Evolutionary conservation across 2,113 vertebrate species (phyloP), one percentile per base, ranked within the genome.

Genomic region (Helogale parvula): DNA sequence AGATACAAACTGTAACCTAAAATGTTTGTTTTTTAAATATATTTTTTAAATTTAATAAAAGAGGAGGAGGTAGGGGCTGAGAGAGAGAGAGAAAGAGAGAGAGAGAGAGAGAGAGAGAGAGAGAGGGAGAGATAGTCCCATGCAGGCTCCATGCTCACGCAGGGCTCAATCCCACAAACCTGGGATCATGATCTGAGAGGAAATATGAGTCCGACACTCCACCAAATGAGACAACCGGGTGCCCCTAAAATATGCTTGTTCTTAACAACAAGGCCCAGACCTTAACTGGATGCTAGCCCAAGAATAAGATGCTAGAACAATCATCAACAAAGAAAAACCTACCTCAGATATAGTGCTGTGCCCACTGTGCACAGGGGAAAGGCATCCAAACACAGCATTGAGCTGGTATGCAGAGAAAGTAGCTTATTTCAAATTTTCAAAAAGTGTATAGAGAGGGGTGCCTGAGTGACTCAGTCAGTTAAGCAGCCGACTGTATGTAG

Each of bases 1-100:
- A 92, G 47, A 90, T 9, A 94, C 21, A 95, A 68, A 45, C 41
- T 83, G 0, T 92, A 85, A 81, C n/a, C 17, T 93, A 35, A n/a
- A 95, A 41, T n/a, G 11, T 33, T 94, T 82, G 16, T 82, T 92
- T 13, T 68, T 68, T 60, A 60, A 60, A 25, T 17, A 3, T 23
- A 21, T 23, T 21, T 21, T 19, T 60, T 60, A 21, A 7, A 57
- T 57, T 57, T 57, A 7, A 21, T 60, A 60, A 60, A 60, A 60
- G 57, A 60, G 21, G 21, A 23, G 21, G 7, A 7, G 57, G 21
- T 60, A 60, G 57, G 57, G 57, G 57, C 8, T 60, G 57, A 23
- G 57, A 60, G 57, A 60, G 21, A 60, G 57, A 23, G 21, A 23
- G 21, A 60, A 21, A 60, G 57, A 9, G 57, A 60, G 7, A 60